A percentile compares a stretch with the other conserved stretches of the same genome.
These are phyloP conservation scores for Ispidina lecontei DNA, from an alignment of 2,797 vertebrate genomes.

Conservation along the genomic window DNA sequence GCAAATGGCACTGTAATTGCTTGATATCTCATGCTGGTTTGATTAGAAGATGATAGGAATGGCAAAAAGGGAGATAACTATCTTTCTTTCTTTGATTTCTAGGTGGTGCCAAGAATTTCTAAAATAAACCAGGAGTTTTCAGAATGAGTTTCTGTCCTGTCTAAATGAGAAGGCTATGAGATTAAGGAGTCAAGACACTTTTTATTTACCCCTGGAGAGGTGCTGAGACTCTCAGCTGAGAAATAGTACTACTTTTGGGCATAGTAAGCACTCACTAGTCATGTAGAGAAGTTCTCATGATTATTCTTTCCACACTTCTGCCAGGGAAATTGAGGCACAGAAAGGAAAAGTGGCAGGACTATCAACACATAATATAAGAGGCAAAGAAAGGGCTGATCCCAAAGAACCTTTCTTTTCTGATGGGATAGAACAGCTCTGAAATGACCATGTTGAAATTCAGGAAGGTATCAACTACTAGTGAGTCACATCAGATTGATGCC, in stretches of 20 bases:
- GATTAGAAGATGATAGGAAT: conserved; percentile 63
- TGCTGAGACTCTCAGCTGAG: not conserved
- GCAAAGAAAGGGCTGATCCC: not conserved
- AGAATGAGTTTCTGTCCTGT: not conserved
- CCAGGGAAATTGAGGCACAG: not conserved
- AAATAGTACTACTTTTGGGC: accelerated
- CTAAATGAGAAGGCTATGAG: not conserved
- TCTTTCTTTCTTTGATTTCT: conserved; percentile 29
- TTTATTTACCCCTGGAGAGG: not conserved
- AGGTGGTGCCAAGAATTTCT: not conserved
- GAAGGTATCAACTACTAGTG: not conserved
- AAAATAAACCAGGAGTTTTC: not conserved
- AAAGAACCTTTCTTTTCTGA: not conserved
- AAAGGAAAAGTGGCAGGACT: not conserved
- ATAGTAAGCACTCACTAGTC: not conserved
- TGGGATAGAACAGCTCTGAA: not conserved
- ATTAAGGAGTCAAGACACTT: not conserved
- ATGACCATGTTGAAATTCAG: not conserved
- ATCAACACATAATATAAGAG: accelerated
- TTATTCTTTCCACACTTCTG: not conserved
- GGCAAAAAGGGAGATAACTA: not conserved
- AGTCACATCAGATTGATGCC: not conserved
- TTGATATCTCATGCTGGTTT: conserved; percentile 70
- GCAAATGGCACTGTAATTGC: conserved; percentile 74
- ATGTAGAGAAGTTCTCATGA: not conserved